Base-by-base conservation (phyloP, 2,797 vertebrate genomes). In the Myioborus melanocephalus region DNA sequence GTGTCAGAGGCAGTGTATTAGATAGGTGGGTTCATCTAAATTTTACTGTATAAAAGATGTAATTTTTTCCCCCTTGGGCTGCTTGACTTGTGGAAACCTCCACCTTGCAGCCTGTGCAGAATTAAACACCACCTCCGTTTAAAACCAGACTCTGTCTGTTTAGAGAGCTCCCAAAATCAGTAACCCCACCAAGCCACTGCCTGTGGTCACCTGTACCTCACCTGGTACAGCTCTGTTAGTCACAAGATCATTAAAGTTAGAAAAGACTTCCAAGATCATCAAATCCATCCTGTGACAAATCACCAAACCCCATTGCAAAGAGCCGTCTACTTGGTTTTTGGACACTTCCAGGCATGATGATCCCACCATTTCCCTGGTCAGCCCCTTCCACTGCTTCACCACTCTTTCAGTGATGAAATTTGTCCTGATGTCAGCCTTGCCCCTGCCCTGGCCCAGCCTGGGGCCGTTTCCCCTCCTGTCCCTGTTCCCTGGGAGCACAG, bases 401-500 rank as follows among this genome's bases (percentile, higher is more conserved):
- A 6, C 5, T 9, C 11, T 22, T 39, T 39, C 11, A 34, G 39
- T 22, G 17, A 32, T 15, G 10, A 37, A 14, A 22, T 46, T 15
- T 14, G 1, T 41, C 6, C 17, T 19, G 22, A 5, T 41, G 6
- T 19, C 34, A 69, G 21, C 0, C 20, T 53, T 37, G 20, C 1
- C 0, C 28, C n/a, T 65, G 0, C 16, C 23, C 37, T 12, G 37
- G 44, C 68, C 3, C 53, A 43, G 28, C 30, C 14, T 39, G 68
- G 30, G 27, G 60, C 46, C 20, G 2, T 34, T 52, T 14, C 32
- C 28, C 1, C 19, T 50, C 44, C 59, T 57, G 44, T 37, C 27
- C 19, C 46, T 57, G 66, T 57, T 57, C 57, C 39, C 11, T 22
- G 24, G 17, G 12, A 22, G 41, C 49, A 41, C 3, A 63, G 9